Evolutionary conservation across 2,888 invertebrate species (phyloP).

Genomic region (Agelastica alni): DNA sequence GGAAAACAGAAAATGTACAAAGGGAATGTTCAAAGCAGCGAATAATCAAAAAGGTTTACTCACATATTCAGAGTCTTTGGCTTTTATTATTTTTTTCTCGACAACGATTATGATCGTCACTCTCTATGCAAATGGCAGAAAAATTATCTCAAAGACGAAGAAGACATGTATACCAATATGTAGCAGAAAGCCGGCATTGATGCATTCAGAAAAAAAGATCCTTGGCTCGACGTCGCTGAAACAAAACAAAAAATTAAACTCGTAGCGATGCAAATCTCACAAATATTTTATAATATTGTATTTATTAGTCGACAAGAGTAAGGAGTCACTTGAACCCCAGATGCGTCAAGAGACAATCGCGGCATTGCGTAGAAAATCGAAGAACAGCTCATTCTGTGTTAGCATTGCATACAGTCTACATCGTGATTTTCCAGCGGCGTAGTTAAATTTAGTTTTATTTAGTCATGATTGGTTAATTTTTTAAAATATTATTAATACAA

Average conservation of each 20-base stretch:
- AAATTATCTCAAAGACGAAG: slow-evolving; percentile 47
- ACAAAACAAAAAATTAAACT: slow-evolving; percentile 33
- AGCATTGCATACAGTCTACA: neutral
- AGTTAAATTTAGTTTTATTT: too few relatives aligned
- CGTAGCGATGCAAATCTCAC: too few relatives aligned
- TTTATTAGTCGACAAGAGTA: neutral
- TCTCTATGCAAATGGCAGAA: slow-evolving; percentile 33
- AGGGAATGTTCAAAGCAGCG: slow-evolving; percentile 46
- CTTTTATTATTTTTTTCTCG: slow-evolving; percentile 35
- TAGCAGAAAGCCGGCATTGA: slow-evolving; percentile 47
- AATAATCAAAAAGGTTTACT: slow-evolving; percentile 29
- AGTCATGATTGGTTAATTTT: too few relatives aligned
- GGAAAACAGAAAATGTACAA: slow-evolving; percentile 33
- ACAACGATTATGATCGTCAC: slow-evolving; percentile 32
- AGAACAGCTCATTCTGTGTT: too few relatives aligned
- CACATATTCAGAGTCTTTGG: slow-evolving; percentile 45
- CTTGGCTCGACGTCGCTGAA: slow-evolving; percentile 53
- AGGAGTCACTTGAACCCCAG: too few relatives aligned
- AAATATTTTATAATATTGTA: too few relatives aligned
- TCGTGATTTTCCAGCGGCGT: too few relatives aligned
- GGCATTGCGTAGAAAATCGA: too few relatives aligned
- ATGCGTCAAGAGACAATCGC: too few relatives aligned
- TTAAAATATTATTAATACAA: too few relatives aligned
- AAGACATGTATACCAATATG: slow-evolving; percentile 42
- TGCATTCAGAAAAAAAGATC: slow-evolving; percentile 45